These are phyloP conservation scores for Alviniconcha marisindica DNA, from an alignment of 1,140 invertebrate species.

Conservation along the genomic window DNA sequence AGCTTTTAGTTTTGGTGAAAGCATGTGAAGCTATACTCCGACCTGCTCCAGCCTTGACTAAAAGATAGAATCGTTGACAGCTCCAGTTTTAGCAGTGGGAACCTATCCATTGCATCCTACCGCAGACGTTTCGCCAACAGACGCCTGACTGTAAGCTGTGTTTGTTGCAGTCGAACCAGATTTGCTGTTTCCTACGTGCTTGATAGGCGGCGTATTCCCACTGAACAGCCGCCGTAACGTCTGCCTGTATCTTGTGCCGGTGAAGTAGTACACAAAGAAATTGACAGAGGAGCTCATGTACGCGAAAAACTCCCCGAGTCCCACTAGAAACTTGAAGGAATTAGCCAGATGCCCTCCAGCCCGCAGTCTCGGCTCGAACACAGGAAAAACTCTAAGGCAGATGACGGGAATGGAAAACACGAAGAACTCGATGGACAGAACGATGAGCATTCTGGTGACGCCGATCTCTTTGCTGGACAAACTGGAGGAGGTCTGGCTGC, in stretches of 20 bases:
- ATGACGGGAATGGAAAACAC: background rate
- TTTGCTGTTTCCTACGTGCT: no score
- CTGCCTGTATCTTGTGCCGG: background rate
- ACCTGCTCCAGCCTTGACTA: no score
- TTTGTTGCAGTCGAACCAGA: no score
- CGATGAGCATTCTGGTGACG: constrained; percentile 14
- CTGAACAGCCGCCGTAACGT: background rate
- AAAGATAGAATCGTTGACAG: no score
- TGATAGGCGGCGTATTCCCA: background rate
- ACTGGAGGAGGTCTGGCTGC: background rate
- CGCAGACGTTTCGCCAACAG: no score
- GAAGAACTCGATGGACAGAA: background rate
- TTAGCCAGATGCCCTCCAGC: background rate
- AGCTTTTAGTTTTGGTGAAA: no score
- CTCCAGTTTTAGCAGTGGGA: no score
- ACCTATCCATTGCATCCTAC: no score
- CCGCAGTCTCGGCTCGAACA: background rate
- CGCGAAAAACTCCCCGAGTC: background rate
- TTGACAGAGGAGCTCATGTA: background rate
- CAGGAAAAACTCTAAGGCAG: background rate
- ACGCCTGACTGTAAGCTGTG: no score
- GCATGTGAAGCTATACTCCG: no score
- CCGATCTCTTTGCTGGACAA: constrained; percentile 5
- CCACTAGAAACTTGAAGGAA: background rate
- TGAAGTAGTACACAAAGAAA: constrained; percentile 23